Evolutionary conservation across 1,140 invertebrate species (phyloP).

Genomic region (Drosophila punjabiensis): DNA sequence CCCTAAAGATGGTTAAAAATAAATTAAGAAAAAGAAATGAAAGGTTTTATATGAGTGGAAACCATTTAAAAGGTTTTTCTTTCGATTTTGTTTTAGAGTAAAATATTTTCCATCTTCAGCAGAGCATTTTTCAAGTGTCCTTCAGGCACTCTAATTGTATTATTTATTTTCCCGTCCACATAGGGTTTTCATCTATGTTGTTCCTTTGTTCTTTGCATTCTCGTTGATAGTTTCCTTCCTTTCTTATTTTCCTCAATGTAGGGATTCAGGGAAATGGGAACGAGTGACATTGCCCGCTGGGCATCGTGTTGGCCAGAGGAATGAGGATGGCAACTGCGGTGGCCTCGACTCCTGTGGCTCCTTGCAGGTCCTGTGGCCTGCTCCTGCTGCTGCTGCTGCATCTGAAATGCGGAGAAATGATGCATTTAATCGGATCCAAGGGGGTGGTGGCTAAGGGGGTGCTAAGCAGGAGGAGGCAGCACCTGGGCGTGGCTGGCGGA

Average conservation of each 20-base stretch:
- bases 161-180: constrained; percentile 1
- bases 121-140: not conserved
- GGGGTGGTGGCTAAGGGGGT: constrained; percentile 7
- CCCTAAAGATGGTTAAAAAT: no score
- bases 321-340: constrained; percentile 45
- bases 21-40: no score
- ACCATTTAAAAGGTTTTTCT: no score
- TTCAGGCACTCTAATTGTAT: not conserved
- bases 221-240: not conserved
- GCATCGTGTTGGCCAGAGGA: constrained; percentile 46
- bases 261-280: constrained; percentile 19
- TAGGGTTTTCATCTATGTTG: not conserved
- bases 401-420: constrained; percentile 72
- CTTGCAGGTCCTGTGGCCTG: constrained; percentile 34
- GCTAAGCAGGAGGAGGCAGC: constrained; percentile 21
- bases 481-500: constrained; percentile 27
- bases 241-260: constrained; percentile 12
- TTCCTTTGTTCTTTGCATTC: not conserved
- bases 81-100: no score
- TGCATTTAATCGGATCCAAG: constrained; percentile 75
- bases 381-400: constrained; percentile 42
- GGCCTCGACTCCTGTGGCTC: constrained; percentile 47
- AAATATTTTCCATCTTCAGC: no score
- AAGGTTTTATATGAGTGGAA: no score
- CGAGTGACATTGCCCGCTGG: constrained; percentile 42